Evolutionary conservation across 2,888 invertebrate species (phyloP).

Genomic region (Sesia bembeciformis): DNA sequence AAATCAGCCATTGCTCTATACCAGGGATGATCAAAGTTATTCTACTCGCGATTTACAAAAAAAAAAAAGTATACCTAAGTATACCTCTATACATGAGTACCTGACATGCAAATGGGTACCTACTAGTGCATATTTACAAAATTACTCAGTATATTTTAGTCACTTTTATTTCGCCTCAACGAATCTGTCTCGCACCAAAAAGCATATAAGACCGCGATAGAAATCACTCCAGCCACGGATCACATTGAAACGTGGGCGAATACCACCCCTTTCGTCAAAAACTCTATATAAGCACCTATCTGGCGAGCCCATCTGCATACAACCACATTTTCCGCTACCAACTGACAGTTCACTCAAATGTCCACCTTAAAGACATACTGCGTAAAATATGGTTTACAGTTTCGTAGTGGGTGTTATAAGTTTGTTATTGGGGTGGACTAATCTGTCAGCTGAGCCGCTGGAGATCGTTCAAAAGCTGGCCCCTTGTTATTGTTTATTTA

Average conservation of each 20-base stretch:
- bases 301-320: constrained; percentile 43
- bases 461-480: constrained; percentile 69
- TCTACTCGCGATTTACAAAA: too few species aligned
- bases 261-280: constrained; percentile 55
- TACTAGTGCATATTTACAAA: too few species aligned
- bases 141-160: too few species aligned
- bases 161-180: too few species aligned
- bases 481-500: constrained; percentile 71
- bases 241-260: constrained; percentile 54
- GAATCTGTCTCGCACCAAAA: too few species aligned
- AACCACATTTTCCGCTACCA: constrained; percentile 2
- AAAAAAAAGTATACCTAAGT: too few species aligned
- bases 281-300: constrained; percentile 63
- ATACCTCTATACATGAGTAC: too few species aligned
- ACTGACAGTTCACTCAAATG: not conserved
- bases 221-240: constrained; percentile 27
- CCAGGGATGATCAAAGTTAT: too few species aligned
- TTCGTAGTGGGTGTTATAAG: constrained; percentile 2
- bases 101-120: too few species aligned
- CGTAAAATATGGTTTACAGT: not conserved
- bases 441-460: constrained; percentile 69
- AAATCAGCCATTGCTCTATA: too few species aligned
- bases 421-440: constrained; percentile 23
- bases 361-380: not conserved
- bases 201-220: not conserved